These are phyloP conservation scores for Plutomurus gul DNA, from an alignment of 1,140 invertebrate species.

Conservation along the genomic window DNA sequence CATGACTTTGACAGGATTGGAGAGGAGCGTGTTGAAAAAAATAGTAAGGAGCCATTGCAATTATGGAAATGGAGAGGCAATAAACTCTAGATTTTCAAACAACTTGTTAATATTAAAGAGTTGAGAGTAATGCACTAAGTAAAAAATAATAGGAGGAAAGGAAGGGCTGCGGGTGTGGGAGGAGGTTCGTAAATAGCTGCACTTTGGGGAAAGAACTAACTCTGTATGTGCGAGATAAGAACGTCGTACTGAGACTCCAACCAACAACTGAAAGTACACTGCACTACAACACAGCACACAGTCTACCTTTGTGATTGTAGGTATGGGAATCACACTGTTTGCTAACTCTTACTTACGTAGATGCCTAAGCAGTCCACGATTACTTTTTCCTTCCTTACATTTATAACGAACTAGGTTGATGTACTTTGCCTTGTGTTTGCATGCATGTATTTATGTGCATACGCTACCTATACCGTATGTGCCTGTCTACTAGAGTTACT, in stretches of 20 bases:
- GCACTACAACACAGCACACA: too few species aligned
- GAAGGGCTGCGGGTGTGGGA: neutral
- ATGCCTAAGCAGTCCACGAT: neutral
- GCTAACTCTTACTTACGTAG: neutral
- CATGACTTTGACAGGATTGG: too few species aligned
- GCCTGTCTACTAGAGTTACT: too few species aligned
- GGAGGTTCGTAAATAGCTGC: neutral
- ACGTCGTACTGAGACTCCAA: too few species aligned
- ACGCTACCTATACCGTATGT: too few species aligned
- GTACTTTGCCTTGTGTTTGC: too few species aligned
- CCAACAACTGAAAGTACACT: too few species aligned
- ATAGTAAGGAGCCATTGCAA: neutral
- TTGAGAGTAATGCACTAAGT: neutral
- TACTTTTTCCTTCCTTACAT: too few species aligned
- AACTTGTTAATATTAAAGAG: neutral
- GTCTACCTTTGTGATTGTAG: too few species aligned
- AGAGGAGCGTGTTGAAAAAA: neutral
- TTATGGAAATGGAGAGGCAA: neutral
- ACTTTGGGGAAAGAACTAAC: neutral
- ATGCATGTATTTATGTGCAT: too few species aligned
- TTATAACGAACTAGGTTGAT: too few species aligned
- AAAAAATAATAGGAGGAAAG: neutral
- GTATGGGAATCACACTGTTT: too few species aligned
- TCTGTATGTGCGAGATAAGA: neutral
- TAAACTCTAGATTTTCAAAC: neutral